phyloP scores from a whole-genome alignment of 2,888 invertebrate species.

The Muschampia plurimacula region DNA sequence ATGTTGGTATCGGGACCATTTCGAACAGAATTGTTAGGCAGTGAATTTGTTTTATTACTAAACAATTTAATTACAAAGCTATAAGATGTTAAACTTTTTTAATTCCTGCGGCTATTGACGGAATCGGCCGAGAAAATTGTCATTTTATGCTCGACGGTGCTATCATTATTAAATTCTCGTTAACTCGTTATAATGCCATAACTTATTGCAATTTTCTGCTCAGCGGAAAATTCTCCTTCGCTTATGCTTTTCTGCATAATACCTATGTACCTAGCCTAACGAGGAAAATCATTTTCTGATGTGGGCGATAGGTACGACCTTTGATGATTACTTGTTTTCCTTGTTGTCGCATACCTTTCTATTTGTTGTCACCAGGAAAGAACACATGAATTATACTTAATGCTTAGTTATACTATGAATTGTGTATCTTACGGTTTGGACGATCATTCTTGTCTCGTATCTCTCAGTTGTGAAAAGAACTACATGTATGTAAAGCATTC shows the following conservation, averaged over 20 bases:
- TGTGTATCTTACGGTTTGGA: slow-evolving; percentile 2
- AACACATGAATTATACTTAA: neutral
- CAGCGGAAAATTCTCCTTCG: slow-evolving; percentile 28
- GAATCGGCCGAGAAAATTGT: neutral
- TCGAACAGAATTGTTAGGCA: too few relatives aligned
- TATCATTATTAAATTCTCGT: slow-evolving; percentile 13
- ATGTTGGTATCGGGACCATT: neutral
- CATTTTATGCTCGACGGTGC: neutral
- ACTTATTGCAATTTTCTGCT: slow-evolving; percentile 12
- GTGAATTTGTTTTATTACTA: too few relatives aligned
- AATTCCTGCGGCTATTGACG: neutral
- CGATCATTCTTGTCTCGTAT: too few relatives aligned
- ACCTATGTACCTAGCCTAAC: neutral
- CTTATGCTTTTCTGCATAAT: slow-evolving; percentile 24
- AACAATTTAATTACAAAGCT: too few relatives aligned
- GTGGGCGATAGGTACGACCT: slow-evolving; percentile 20
- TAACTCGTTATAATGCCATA: neutral
- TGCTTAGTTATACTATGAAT: neutral
- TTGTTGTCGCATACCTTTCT: slow-evolving; percentile 28
- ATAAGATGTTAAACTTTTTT: neutral
- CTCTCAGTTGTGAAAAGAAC: too few relatives aligned
- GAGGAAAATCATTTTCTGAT: slow-evolving; percentile 21
- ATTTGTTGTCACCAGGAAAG: neutral
- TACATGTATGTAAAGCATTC: too few relatives aligned
- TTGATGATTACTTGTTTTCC: slow-evolving; percentile 27